Evolutionary conservation across 1,140 invertebrate genomes (phyloP).

Genomic region (Drosophila bipectinata): DNA sequence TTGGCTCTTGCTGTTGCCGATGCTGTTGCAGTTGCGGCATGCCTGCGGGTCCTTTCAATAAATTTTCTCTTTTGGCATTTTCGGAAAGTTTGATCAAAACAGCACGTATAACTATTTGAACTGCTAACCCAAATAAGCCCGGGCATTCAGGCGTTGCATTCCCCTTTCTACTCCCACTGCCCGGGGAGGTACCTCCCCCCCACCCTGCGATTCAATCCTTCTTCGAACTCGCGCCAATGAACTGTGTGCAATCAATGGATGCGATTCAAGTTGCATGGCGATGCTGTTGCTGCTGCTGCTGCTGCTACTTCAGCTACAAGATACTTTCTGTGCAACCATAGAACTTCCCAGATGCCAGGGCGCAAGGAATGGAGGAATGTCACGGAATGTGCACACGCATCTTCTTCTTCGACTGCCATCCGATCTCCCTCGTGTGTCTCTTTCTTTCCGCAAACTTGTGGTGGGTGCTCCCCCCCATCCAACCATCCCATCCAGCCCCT

Average conservation of each 20-base stretch:
- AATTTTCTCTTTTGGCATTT: slow-evolving; percentile 68
- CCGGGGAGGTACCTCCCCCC: not conserved
- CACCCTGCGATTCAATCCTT: slow-evolving; percentile 25
- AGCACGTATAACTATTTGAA: slow-evolving; percentile 80
- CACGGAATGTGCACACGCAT: slow-evolving; percentile 79
- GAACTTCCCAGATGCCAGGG: slow-evolving; percentile 71
- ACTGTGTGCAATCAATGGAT: slow-evolving; percentile 77
- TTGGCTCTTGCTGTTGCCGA: not conserved
- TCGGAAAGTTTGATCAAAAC: slow-evolving; percentile 65
- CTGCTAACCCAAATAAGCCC: slow-evolving; percentile 76
- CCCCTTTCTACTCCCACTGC: slow-evolving; percentile 6
- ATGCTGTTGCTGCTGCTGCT: slow-evolving; percentile 36
- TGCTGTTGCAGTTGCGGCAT: slow-evolving; percentile 18
- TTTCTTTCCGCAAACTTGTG: slow-evolving; percentile 45
- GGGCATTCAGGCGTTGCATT: slow-evolving; percentile 22
- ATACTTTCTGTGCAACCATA: slow-evolving; percentile 67
- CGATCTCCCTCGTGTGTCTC: slow-evolving; percentile 30
- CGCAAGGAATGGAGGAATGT: slow-evolving; percentile 33
- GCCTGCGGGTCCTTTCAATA: slow-evolving; percentile 60
- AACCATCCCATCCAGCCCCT: not conserved
- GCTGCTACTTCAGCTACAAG: slow-evolving; percentile 64
- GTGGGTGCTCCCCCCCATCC: slow-evolving; percentile 49
- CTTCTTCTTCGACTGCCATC: slow-evolving; percentile 75
- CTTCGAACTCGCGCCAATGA: slow-evolving; percentile 57
- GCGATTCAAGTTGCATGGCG: slow-evolving; percentile 45